Evolutionary conservation across 2,797 vertebrate genomes (phyloP), one percentile per base, ranked within the genome.

Genomic region (Echeneis naucrates): DNA sequence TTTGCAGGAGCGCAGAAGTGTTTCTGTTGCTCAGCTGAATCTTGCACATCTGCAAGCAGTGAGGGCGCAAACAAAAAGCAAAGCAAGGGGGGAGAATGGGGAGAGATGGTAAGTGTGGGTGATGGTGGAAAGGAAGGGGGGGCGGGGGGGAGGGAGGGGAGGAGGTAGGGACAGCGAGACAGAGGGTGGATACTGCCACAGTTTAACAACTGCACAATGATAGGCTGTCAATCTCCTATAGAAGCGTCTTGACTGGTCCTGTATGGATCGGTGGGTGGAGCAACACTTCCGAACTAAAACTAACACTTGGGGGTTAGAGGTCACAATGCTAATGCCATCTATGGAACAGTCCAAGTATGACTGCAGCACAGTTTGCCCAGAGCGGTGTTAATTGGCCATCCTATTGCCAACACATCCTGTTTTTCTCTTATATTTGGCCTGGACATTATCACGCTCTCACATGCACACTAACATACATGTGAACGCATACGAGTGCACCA

Each of bases 1-100:
- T 67, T 19, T 8, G 3, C 9, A 37, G 59, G 56, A 37, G 27
- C 38, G 14, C 38, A 16, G 5, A 40, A 16, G 38, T 40, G 38
- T 40, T 12, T 72, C 56, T 54, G 40, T 68, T 8, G 53, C 75
- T 52, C 40, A 70, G 72, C 50, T 50, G 60, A 64, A 58, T 79
- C 48, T 56, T 42, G 2, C 51, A 67, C 54, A 71, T 78, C 45
- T 81, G 74, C 67, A 66, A 60, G 63, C 61, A 61, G 62, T 30
- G 69, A 68, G 44, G 67, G 52, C 74, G 72, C 30, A 2, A 40
- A 66, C 40, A 17, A 42, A 58, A 30, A 61, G 57, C 9, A 4
- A 57, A 32, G 58, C 17, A 48, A 56, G 57, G 56, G n/a, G 57
- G 62, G 40, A 59, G 32, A 73, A 53, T 35, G 24, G 42, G 42